A percentile compares a stretch with the other conserved stretches of the same genome.
These are phyloP conservation scores for Epirrhoe alternata DNA, from an alignment of 2,888 invertebrate genomes.

Conservation along the genomic window DNA sequence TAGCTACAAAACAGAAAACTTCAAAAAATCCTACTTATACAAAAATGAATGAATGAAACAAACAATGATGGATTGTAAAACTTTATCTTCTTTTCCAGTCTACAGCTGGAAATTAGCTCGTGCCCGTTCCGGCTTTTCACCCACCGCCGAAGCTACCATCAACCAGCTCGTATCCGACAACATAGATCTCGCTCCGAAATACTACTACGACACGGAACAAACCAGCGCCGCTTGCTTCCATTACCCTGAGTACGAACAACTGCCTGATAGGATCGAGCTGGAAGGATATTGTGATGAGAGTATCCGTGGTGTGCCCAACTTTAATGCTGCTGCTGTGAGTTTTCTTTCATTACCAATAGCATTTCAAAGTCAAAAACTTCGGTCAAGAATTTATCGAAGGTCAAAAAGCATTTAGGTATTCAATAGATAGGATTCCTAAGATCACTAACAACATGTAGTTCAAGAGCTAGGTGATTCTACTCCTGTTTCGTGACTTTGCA, in stretches of 20 bases:
- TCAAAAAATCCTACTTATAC: too few relatives aligned
- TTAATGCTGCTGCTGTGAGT: slow-evolving; percentile 56
- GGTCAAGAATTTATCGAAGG: too few relatives aligned
- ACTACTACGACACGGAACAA: slow-evolving; percentile 63
- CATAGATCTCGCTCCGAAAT: slow-evolving; percentile 60
- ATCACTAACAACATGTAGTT: too few relatives aligned
- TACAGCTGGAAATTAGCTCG: slow-evolving; percentile 75
- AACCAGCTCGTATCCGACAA: slow-evolving; percentile 53
- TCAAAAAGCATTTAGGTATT: too few relatives aligned
- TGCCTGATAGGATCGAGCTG: slow-evolving; percentile 57
- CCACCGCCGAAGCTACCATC: slow-evolving; percentile 51
- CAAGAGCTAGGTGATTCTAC: too few relatives aligned
- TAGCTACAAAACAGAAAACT: too few relatives aligned
- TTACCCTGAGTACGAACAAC: slow-evolving; percentile 62
- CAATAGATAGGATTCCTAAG: too few relatives aligned
- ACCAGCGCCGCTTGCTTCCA: slow-evolving; percentile 67
- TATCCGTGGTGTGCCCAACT: slow-evolving; percentile 60
- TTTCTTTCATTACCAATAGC: too few relatives aligned
- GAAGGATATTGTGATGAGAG: slow-evolving; percentile 62
- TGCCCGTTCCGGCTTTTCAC: slow-evolving; percentile 55
- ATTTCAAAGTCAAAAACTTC: too few relatives aligned
- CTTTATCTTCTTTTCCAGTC: slow-evolving; percentile 52
- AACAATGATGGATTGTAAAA: neutral
- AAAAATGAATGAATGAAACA: too few relatives aligned
- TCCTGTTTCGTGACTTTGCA: too few relatives aligned